Conservation (phyloP, 2,797 vertebrate genomes). For the Amniataba percoides region DNA sequence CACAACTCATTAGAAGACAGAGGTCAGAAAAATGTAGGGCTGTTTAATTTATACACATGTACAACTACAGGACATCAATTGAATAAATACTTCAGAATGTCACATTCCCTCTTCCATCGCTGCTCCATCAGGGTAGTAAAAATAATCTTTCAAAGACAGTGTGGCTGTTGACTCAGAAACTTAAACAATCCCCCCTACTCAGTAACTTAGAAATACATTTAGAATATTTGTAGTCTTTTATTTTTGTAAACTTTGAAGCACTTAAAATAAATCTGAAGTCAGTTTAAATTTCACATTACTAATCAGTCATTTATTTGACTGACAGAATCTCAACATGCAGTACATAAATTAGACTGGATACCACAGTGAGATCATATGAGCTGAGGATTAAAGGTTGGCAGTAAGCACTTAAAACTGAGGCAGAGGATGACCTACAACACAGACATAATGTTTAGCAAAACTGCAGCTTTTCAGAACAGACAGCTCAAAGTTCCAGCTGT, state of each 20-base stretch:
- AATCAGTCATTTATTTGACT: slow-evolving; percentile 11
- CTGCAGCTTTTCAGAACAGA: slow-evolving; percentile 5
- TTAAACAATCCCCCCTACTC: slow-evolving; percentile 19
- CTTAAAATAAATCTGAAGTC: slow-evolving; percentile 36
- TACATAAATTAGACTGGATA: not conserved
- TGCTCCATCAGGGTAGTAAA: slow-evolving; percentile 23
- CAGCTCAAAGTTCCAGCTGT: slow-evolving; percentile 16
- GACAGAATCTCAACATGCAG: slow-evolving; percentile 35
- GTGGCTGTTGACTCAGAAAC: slow-evolving; percentile 9
- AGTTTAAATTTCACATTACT: slow-evolving; percentile 15
- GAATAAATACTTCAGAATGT: slow-evolving; percentile 64
- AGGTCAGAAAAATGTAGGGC: slow-evolving; percentile 49
- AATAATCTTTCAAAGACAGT: slow-evolving; percentile 18
- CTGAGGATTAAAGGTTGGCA: not conserved
- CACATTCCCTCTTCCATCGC: slow-evolving; percentile 1
- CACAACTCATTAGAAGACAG: slow-evolving; percentile 15
- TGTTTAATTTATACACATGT: slow-evolving; percentile 74
- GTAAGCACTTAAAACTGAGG: slow-evolving; percentile 18
- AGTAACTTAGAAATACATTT: slow-evolving; percentile 41
- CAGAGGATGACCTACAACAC: not conserved
- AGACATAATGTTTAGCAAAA: not conserved
- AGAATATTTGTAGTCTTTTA: slow-evolving; percentile 28
- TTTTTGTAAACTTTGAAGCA: slow-evolving; percentile 24
- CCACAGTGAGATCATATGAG: slow-evolving; percentile 19
- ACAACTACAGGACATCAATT: slow-evolving; percentile 56